A percentile compares a stretch with the other conserved stretches of the same genome.
phyloP scores from a whole-genome alignment of 2,888 invertebrate species.

The Drosophila sordidapex region DNA sequence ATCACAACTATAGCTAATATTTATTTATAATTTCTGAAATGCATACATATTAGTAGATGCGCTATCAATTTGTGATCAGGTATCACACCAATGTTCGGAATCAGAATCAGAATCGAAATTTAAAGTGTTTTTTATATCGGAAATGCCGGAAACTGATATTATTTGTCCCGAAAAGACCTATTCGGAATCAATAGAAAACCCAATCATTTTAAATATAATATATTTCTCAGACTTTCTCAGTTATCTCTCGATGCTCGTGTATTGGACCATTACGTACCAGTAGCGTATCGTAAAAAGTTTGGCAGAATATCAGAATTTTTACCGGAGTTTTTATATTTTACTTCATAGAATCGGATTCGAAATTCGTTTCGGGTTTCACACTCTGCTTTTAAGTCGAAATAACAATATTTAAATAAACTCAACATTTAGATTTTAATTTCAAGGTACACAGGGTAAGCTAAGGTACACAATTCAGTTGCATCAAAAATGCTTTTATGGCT shows the following conservation, averaged over 20 bases:
- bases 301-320: too few species aligned
- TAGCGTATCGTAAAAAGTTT: too few species aligned
- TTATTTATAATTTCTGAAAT: too few species aligned
- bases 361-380: not conserved
- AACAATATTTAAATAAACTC: not conserved
- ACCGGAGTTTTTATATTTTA: not conserved
- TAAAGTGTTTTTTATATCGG: too few species aligned
- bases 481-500: conserved; percentile 15
- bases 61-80: not conserved
- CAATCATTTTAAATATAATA: not conserved
- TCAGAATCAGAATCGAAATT: not conserved
- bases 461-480: not conserved
- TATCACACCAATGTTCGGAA: not conserved
- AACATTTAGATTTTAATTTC: not conserved
- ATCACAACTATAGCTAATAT: not conserved
- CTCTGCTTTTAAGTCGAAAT: not conserved
- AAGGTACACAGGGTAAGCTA: not conserved
- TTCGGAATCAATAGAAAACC: not conserved
- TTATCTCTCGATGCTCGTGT: too few species aligned
- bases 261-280: not conserved
- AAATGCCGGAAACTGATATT: too few species aligned
- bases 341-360: not conserved
- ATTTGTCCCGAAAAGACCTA: not conserved
- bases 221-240: not conserved
- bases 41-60: not conserved